A percentile compares a stretch with the other conserved stretches of the same genome.
Conservation (phyloP, 2,888 invertebrate species). For the Pantelozetes paolii region DNA sequence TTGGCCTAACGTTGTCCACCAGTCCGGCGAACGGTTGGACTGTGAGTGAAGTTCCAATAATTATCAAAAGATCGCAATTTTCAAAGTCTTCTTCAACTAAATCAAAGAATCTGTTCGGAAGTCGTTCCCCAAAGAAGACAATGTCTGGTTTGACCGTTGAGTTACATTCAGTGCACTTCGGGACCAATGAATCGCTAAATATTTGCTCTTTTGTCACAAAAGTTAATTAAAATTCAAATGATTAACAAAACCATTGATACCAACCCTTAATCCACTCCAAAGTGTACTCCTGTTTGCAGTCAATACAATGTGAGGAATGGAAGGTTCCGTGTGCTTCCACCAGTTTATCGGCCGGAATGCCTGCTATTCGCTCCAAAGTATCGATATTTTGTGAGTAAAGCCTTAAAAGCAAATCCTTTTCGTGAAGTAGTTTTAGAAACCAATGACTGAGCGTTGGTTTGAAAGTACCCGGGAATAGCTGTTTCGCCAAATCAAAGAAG, state of each 20-base stretch:
- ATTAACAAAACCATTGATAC: not conserved
- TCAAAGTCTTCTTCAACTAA: slow-evolving; percentile 69
- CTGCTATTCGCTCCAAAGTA: slow-evolving; percentile 79
- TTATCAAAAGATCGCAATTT: slow-evolving; percentile 81
- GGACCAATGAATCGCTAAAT: slow-evolving; percentile 64
- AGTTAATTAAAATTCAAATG: not conserved
- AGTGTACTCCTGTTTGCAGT: slow-evolving; percentile 67
- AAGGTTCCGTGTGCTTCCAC: slow-evolving; percentile 96
- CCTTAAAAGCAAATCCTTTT: slow-evolving; percentile 64
- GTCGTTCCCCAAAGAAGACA: slow-evolving; percentile 87
- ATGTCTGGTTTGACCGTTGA: slow-evolving; percentile 61
- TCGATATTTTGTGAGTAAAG: slow-evolving; percentile 81
- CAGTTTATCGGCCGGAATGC: slow-evolving; percentile 73
- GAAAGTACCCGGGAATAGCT: slow-evolving; percentile 78
- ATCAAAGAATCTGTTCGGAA: slow-evolving; percentile 69
- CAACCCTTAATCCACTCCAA: slow-evolving; percentile 81
- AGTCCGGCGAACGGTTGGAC: slow-evolving; percentile 93
- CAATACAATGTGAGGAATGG: slow-evolving; percentile 75
- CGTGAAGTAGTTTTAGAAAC: slow-evolving; percentile 75
- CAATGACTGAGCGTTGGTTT: slow-evolving; percentile 82
- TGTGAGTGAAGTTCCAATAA: slow-evolving; percentile 89
- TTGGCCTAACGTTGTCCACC: slow-evolving; percentile 66
- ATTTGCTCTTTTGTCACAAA: slow-evolving; percentile 61
- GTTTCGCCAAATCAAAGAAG: slow-evolving; percentile 84
- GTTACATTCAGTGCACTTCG: slow-evolving; percentile 59